These are phyloP conservation scores for Laodelphax striatellus DNA, from an alignment of 1,140 invertebrate genomes.

Conservation along the genomic window DNA sequence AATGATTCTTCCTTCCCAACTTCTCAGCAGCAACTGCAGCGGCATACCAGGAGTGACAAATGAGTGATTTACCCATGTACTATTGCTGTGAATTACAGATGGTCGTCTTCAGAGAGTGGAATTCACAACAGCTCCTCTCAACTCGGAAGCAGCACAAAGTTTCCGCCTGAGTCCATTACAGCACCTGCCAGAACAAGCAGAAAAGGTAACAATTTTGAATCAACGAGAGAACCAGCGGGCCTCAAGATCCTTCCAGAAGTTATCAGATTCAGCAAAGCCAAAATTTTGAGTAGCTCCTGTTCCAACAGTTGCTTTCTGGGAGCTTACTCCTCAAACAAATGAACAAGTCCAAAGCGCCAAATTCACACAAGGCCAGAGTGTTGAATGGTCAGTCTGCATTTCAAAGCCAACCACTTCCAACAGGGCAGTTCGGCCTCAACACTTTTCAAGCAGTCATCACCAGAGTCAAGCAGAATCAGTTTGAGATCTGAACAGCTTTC, in stretches of 20 bases:
- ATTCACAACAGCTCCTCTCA: constrained; percentile 26
- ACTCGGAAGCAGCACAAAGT: background rate
- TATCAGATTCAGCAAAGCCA: background rate
- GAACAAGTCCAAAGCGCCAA: background rate
- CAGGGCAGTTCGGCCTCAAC: background rate
- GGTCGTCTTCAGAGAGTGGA: constrained; percentile 52
- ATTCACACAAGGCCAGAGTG: background rate
- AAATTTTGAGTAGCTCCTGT: no score
- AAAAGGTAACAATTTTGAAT: background rate
- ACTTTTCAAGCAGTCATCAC: background rate
- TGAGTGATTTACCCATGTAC: constrained; percentile 58
- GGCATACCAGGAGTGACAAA: constrained; percentile 27
- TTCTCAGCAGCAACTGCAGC: background rate
- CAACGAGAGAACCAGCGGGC: background rate
- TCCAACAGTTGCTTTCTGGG: background rate
- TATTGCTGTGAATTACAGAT: constrained; percentile 63
- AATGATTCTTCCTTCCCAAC: background rate
- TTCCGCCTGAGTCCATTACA: background rate
- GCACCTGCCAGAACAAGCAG: background rate
- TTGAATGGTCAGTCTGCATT: background rate
- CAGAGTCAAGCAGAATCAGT: background rate
- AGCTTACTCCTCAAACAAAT: background rate
- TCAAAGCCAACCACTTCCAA: background rate
- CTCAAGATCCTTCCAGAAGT: background rate
- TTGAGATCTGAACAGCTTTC: background rate